Evolutionary conservation across 1,140 invertebrate species (phyloP).

Genomic region (Calycopis cecrops): DNA sequence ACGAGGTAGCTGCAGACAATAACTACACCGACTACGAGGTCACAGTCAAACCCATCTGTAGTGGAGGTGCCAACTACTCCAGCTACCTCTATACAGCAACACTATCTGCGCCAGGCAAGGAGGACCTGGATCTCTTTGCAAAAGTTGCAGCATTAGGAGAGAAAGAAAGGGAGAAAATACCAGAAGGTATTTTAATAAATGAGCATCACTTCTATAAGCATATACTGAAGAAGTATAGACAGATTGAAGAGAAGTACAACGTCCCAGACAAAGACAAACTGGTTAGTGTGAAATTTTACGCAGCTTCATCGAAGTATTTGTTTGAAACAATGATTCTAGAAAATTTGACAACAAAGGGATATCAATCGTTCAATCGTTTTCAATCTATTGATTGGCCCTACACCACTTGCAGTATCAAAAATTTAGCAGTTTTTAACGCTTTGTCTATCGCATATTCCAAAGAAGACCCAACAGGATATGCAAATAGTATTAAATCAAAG

Average conservation of each 20-base stretch:
- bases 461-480: slow-evolving; percentile 29
- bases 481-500: slow-evolving; percentile 4
- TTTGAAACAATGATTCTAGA: slow-evolving; percentile 39
- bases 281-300: slow-evolving; percentile 28
- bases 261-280: slow-evolving; percentile 18
- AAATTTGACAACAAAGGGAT: slow-evolving; percentile 31
- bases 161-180: slow-evolving; percentile 13
- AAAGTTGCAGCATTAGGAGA: slow-evolving; percentile 32
- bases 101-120: slow-evolving; percentile 11
- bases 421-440: slow-evolving; percentile 42
- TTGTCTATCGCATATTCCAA: slow-evolving; percentile 32
- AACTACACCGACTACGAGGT: neutral
- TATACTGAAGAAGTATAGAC: slow-evolving; percentile 20
- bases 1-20: too few relatives aligned
- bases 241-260: slow-evolving; percentile 25
- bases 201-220: slow-evolving; percentile 33
- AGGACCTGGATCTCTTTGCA: slow-evolving; percentile 30
- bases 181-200: slow-evolving; percentile 19
- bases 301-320: slow-evolving; percentile 17
- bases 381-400: slow-evolving; percentile 38
- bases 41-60: neutral
- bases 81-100: slow-evolving; percentile 27
- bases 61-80: slow-evolving; percentile 34
- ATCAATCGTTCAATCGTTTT: slow-evolving; percentile 31
- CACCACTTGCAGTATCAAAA: slow-evolving; percentile 26